These are phyloP conservation scores for Dynastes maya DNA, from an alignment of 2,888 invertebrate genomes.

Conservation along the genomic window DNA sequence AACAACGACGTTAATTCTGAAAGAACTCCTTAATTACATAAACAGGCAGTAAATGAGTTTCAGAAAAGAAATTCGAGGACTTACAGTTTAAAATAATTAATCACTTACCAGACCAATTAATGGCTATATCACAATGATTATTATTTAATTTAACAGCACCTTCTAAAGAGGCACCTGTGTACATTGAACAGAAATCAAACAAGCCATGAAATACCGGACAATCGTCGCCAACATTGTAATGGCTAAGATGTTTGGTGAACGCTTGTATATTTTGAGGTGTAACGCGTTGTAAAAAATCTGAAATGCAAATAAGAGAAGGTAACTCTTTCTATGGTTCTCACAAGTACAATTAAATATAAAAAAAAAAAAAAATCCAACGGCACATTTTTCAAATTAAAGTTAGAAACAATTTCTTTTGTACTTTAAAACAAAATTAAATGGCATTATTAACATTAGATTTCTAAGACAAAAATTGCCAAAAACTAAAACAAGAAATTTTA, in stretches of 20 bases:
- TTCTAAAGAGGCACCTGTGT: constrained; percentile 97
- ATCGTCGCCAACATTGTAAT: constrained; percentile 99
- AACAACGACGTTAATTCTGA: constrained; percentile 48
- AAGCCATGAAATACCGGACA: constrained; percentile 97
- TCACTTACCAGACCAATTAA: constrained; percentile 91
- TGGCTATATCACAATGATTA: constrained; percentile 95
- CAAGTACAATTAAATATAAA: too few relatives aligned
- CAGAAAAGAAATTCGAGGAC: too few relatives aligned
- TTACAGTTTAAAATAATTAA: not conserved
- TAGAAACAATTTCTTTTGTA: too few relatives aligned
- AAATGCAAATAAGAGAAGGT: not conserved
- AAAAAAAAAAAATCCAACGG: too few relatives aligned
- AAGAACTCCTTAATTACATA: not conserved
- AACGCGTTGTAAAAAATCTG: constrained; percentile 93
- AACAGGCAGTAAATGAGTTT: too few relatives aligned
- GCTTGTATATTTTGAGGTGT: constrained; percentile 96
- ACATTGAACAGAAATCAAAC: constrained; percentile 98
- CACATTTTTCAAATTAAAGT: too few relatives aligned
- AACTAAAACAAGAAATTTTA: too few relatives aligned
- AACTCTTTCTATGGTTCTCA: not conserved
- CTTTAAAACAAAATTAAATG: too few relatives aligned
- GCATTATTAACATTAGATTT: too few relatives aligned
- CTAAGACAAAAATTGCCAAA: too few relatives aligned
- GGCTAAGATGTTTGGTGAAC: constrained; percentile 92
- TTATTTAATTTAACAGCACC: constrained; percentile 97